Evolutionary conservation across 2,797 vertebrate genomes (phyloP).

Genomic region (Tangara arthus): DNA sequence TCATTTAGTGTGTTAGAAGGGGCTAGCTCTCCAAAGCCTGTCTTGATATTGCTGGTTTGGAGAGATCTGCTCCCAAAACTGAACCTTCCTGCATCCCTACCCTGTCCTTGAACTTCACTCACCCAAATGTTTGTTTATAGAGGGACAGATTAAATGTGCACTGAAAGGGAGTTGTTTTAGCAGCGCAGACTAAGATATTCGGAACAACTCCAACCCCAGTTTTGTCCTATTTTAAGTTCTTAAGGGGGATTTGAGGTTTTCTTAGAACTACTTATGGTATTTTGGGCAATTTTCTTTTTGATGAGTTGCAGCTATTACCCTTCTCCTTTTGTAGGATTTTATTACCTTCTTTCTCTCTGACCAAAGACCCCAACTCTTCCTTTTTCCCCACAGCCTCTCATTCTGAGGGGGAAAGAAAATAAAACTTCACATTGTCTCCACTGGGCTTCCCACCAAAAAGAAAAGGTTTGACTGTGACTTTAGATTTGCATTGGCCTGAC

Average conservation of each 20-base stretch:
- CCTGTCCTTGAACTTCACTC: neutral
- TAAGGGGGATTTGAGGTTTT: conserved; percentile 27
- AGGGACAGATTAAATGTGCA: neutral
- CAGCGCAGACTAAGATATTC: neutral
- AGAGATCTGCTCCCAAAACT: neutral
- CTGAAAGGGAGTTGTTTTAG: neutral
- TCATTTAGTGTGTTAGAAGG: neutral
- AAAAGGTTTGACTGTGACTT: neutral
- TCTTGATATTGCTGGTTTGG: neutral
- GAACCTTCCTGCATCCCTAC: neutral
- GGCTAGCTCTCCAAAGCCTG: neutral
- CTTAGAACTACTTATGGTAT: neutral
- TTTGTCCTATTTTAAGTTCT: conserved; percentile 8
- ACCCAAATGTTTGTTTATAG: neutral
- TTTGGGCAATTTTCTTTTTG: neutral
- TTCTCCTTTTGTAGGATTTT: neutral
- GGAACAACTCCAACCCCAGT: neutral
- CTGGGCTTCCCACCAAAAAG: neutral
- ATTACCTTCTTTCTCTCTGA: neutral
- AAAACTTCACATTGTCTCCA: neutral
- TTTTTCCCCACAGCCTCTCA: neutral
- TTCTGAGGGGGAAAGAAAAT: neutral
- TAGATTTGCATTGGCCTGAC: neutral
- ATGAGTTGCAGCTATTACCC: neutral
- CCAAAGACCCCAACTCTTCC: neutral